Conservation (phyloP, 2,797 vertebrate species). For the Chiroxiphia lanceolata region DNA sequence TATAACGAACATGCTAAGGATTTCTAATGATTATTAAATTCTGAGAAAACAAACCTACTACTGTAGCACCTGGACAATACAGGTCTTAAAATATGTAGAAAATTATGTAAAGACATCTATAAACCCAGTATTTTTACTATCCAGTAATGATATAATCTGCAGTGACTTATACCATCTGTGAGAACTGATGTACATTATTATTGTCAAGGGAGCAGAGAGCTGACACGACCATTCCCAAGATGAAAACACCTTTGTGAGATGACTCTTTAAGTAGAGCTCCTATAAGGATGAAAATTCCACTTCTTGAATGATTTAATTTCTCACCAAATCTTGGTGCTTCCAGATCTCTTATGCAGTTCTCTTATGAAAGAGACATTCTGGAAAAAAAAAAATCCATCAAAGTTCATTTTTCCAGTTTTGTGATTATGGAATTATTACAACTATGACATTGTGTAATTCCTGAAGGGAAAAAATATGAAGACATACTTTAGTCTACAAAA, state of each 20-base stretch:
- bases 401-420: neutral
- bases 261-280: neutral
- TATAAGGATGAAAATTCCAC: neutral
- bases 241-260: neutral
- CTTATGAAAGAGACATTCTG: neutral
- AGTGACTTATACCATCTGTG: neutral
- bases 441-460: neutral
- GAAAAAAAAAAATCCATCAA: neutral
- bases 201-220: neutral
- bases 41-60: neutral
- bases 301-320: neutral
- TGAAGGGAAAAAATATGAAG: neutral
- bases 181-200: neutral
- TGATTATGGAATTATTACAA: neutral
- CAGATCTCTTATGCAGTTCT: neutral
- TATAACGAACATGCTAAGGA: neutral
- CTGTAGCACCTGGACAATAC: neutral
- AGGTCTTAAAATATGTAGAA: neutral
- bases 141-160: neutral
- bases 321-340: neutral
- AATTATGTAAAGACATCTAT: neutral
- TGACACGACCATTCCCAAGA: neutral
- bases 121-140: neutral
- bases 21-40: neutral
- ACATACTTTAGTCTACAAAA: neutral